Base-by-base conservation (phyloP, 2,113 vertebrate genomes). In the Oryzias melastigma region DNA sequence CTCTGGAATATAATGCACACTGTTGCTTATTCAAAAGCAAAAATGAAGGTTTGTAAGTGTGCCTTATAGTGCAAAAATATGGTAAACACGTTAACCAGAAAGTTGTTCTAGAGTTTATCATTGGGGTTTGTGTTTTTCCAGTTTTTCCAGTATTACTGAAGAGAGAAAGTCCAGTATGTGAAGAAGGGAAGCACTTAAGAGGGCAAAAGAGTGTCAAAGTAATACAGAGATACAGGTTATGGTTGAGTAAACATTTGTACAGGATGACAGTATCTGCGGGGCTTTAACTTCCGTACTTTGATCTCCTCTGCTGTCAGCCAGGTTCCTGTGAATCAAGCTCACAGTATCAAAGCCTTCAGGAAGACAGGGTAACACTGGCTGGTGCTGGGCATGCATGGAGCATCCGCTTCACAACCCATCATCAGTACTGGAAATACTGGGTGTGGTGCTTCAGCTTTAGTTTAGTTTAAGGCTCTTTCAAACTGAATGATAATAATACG, bases 211-310 rank as follows among this genome's bases (percentile, higher is more conserved):
- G 70, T 55, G 50, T 70, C 51, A 49, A 56, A 84, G 77, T 83
- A 86, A 82, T 80, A 35, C 35, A 35, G 77, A 73, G 62, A 87
- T 83, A 83, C 79, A 85, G 59, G 69, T 75, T 76, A 68, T n/a
- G 58, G 75, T 85, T 85, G 75, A 78, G 76, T 85, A 84, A 85
- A 88, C 77, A 85, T 89, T 84, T 81, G 84, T 83, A 75, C 77
- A 86, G 59, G 68, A 87, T 84, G 83, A 84, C 87, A 82, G 84
- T 78, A 73, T 87, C 82, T 85, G 65, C 73, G 71, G 75, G 71
- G 85, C 81, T 87, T 85, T 72, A 58, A 77, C 68, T 68, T 70
- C 71, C 52, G 58, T 55, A 74, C 88, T 89, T 87, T 88, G 83
- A 92, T 89, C 83, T 84, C 62, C 61, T 56, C 76, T 69, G 81